phyloP scores from a whole-genome alignment of 2,113 vertebrate genomes.

The Archilochus colubris region DNA sequence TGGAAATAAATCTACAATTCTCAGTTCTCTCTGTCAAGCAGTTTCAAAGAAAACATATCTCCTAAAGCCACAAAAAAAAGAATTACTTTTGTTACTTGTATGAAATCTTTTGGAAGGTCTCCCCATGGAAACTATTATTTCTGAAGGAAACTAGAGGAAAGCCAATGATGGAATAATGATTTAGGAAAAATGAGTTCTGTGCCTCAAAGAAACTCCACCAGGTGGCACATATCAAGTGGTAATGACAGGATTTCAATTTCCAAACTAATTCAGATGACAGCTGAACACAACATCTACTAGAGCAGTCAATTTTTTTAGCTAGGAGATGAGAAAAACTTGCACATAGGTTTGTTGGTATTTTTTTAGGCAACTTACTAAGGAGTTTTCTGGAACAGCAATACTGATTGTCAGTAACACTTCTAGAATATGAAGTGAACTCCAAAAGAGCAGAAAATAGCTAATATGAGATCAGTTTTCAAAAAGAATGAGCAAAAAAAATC shows the following conservation, averaged over 20 bases:
- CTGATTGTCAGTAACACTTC: background rate
- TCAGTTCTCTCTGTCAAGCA: background rate
- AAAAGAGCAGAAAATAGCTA: background rate
- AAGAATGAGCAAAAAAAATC: background rate
- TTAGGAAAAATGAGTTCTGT: background rate
- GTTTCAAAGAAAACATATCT: background rate
- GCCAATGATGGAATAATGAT: background rate
- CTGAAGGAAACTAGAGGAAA: background rate
- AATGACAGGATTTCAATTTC: background rate
- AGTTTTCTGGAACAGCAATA: background rate
- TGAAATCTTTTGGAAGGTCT: background rate
- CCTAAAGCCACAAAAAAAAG: background rate
- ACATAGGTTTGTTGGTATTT: background rate
- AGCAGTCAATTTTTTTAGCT: background rate
- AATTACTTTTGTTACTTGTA: background rate
- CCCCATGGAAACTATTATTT: background rate
- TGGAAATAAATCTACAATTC: background rate
- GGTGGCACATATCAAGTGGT: background rate
- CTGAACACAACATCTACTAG: background rate
- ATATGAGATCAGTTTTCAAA: background rate
- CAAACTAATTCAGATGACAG: background rate
- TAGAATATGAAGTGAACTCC: background rate
- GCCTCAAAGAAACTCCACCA: background rate
- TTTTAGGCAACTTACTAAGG: background rate
- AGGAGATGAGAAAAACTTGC: background rate